Conservation (phyloP, 2,888 invertebrate genomes). For the Silvanus unidentatus region DNA sequence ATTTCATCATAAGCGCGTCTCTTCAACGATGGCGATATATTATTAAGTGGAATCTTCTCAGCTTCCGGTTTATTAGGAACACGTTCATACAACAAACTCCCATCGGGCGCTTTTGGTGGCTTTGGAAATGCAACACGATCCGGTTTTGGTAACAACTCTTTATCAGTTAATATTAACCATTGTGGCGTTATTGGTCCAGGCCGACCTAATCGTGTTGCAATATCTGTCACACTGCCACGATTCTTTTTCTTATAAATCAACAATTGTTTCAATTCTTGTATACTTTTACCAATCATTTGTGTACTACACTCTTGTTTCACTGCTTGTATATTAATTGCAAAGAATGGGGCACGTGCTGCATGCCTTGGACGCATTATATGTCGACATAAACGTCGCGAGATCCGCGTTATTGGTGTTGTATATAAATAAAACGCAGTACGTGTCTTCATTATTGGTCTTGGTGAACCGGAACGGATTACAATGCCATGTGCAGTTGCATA, state of each 20-base stretch:
- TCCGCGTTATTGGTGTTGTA: slow-evolving; percentile 83
- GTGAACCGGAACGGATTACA: slow-evolving; percentile 67
- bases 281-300: slow-evolving; percentile 51
- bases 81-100: slow-evolving; percentile 80
- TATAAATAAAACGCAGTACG: slow-evolving; percentile 93
- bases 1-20: slow-evolving; percentile 84
- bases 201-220: slow-evolving; percentile 65
- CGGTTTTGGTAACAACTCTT: slow-evolving; percentile 72
- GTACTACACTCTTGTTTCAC: slow-evolving; percentile 76
- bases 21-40: slow-evolving; percentile 61
- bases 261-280: slow-evolving; percentile 53
- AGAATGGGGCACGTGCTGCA: slow-evolving; percentile 82
- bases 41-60: slow-evolving; percentile 59
- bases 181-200: slow-evolving; percentile 51
- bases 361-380: slow-evolving; percentile 77
- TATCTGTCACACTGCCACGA: slow-evolving; percentile 63
- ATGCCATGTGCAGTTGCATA: slow-evolving; percentile 87
- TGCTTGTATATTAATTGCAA: slow-evolving; percentile 68
- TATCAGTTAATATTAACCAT: slow-evolving; percentile 70
- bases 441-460: slow-evolving; percentile 94
- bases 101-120: slow-evolving; percentile 86
- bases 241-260: slow-evolving; percentile 53
- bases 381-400: slow-evolving; percentile 81
- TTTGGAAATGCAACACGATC: slow-evolving; percentile 81
- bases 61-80: slow-evolving; percentile 72